A percentile compares a stretch with the other conserved stretches of the same genome.
Conservation (phyloP, 2,797 vertebrate species). For the Trachops cirrhosus region DNA sequence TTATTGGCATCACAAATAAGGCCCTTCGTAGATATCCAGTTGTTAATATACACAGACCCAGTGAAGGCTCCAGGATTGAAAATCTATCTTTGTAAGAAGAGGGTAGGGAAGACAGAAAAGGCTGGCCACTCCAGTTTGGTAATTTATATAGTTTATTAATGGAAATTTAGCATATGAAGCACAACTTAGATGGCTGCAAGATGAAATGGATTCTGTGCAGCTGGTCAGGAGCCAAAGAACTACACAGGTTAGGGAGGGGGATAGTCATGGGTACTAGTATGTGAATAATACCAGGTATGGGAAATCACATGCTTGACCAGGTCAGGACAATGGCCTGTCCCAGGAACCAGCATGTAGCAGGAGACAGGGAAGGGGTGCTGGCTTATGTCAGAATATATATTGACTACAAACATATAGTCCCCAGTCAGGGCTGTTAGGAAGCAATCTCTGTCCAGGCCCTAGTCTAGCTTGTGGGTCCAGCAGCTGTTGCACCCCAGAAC, state of each 20-base stretch:
- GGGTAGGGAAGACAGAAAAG: not conserved
- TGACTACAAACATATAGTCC: not conserved
- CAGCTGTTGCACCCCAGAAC: not conserved
- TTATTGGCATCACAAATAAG: not conserved
- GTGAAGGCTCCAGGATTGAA: not conserved
- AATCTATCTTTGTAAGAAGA: not conserved
- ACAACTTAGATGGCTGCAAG: not conserved
- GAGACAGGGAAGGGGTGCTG: not conserved
- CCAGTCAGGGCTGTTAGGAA: not conserved
- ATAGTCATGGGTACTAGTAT: not conserved
- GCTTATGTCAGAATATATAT: not conserved
- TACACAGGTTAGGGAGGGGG: not conserved
- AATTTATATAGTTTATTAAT: not conserved
- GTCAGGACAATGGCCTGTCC: not conserved
- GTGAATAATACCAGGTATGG: not conserved
- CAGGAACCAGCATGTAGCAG: not conserved
- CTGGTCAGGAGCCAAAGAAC: not conserved
- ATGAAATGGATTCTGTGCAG: not conserved
- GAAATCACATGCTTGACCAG: not conserved
- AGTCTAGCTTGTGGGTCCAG: not conserved
- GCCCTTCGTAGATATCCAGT: not conserved
- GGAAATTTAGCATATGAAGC: not conserved
- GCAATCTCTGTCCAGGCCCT: not conserved
- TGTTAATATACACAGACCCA: not conserved
- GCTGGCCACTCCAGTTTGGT: not conserved